A percentile compares a stretch with the other conserved stretches of the same genome.
Conservation (phyloP, 2,113 vertebrate species). For the Zapus hudsonius region DNA sequence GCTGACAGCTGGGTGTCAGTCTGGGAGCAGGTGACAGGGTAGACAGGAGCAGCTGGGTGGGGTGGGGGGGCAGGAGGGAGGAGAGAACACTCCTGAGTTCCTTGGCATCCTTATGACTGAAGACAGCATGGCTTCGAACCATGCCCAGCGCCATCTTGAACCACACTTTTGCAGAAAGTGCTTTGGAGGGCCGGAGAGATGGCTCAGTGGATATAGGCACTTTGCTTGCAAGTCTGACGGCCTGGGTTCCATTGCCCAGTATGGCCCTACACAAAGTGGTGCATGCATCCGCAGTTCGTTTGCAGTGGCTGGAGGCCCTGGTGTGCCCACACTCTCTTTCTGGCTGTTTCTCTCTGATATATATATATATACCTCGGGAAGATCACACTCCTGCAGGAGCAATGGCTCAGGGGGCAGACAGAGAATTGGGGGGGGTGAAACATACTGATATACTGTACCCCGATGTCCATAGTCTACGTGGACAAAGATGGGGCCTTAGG, state of each 20-base stretch:
- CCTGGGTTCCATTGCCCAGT: no score
- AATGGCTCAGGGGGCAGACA: neutral
- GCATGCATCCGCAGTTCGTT: no score
- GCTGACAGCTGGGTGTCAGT: neutral
- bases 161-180: neutral
- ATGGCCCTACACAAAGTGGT: no score
- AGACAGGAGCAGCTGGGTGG: neutral
- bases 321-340: no score
- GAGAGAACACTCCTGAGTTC: neutral
- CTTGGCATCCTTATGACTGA: neutral
- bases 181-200: neutral
- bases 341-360: no score
- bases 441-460: neutral
- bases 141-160: neutral
- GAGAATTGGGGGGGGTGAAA: neutral
- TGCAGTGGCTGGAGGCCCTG: no score
- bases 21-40: neutral
- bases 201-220: neutral
- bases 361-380: neutral
- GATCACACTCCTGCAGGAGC: neutral
- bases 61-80: fast-evolving
- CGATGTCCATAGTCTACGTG: fast-evolving
- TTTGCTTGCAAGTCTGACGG: no score
- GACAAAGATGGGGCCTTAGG: neutral
- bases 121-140: neutral